Base-by-base conservation (phyloP, 2,888 invertebrate species). In the Chrysomela aeneicollis region DNA sequence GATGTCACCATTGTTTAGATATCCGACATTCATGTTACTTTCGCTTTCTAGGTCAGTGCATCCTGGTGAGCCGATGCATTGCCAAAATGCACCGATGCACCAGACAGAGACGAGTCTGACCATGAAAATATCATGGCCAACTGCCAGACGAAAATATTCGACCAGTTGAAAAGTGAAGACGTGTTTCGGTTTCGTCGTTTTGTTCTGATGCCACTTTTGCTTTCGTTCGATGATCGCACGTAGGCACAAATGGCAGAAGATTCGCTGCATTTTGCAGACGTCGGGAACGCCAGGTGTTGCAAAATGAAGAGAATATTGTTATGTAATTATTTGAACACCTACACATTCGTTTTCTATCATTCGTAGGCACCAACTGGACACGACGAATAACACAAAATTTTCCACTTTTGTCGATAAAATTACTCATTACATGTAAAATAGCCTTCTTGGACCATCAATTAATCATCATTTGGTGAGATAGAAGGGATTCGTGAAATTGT, bases 81-180 rank as follows among this genome's bases (percentile, higher is more conserved):
- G 68, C 68, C 70, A 63, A 70, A 70, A 68, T 66, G 59, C 49
- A 59, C 63, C 32, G 46, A 46, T 55, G 49, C 46, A 42, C 32
- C 55, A 47, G 61, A 68, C 72, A 70, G 70, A 68, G 70, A 67
- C 59, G 12, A 42, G 75, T 72, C 72, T 76, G 77, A 74, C 77
- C 76, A 69, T 77, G 76, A 73, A 71, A 71, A 63, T 72, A 74
- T 78, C 78, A 78, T 76, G 78, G 78, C 77, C 78, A 77, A 73
- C 74, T 73, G 74, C 75, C 78, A 78, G 77, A 78, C 78, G 74
- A 74, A 77, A 77, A 75, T 77, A 76, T 77, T 74, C 71, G 73
- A 69, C 71, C 72, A 69, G 74, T 72, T 74, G 69, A 75, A 76
- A 76, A 74, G 72, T 71, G 74, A 76, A 74, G 74, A 74, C 72